Evolutionary conservation across 2,888 invertebrate genomes (phyloP).

Genomic region (Cartodere bifasciata): DNA sequence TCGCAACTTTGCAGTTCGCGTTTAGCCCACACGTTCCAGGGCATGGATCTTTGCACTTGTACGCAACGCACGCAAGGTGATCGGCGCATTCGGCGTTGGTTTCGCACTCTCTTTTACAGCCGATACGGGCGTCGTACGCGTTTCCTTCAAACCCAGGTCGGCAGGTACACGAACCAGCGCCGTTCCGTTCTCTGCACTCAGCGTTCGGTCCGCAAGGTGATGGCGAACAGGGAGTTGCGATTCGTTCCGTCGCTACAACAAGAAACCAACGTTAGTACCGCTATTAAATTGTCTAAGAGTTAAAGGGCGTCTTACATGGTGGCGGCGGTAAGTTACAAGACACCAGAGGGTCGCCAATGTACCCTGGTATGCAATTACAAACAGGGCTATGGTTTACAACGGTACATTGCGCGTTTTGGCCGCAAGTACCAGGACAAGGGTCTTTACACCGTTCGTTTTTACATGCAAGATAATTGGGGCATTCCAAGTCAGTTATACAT

Average conservation of each 20-base stretch:
- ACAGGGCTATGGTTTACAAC: conserved; percentile 74
- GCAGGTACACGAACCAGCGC: conserved; percentile 77
- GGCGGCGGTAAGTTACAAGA: conserved; percentile 36
- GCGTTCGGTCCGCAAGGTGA: conserved; percentile 80
- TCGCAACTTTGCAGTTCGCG: conserved; percentile 65
- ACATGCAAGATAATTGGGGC: conserved; percentile 70
- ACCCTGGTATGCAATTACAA: conserved; percentile 72
- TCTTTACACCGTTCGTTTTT: conserved; percentile 69
- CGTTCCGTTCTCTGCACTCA: conserved; percentile 69
- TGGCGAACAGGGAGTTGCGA: conserved; percentile 66
- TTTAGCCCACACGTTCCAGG: conserved; percentile 70
- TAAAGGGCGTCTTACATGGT: conserved; percentile 28
- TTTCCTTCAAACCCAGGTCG: conserved; percentile 68
- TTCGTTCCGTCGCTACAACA: conserved; percentile 50
- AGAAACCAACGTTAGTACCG: no score
- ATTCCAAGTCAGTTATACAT: conserved; percentile 68
- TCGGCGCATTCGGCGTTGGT: conserved; percentile 61
- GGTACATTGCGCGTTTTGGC: conserved; percentile 65
- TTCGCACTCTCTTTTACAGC: conserved; percentile 69
- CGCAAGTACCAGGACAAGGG: conserved; percentile 72
- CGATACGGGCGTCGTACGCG: conserved; percentile 57
- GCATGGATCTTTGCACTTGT: conserved; percentile 77
- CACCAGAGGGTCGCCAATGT: conserved; percentile 61
- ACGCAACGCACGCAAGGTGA: conserved; percentile 62
- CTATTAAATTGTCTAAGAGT: no score